Percentiles rank a stretch among this genome's conserved stretches.
Evolutionary conservation across 2,888 invertebrate genomes (phyloP).

Genomic region (Aproaerema taeniolella): DNA sequence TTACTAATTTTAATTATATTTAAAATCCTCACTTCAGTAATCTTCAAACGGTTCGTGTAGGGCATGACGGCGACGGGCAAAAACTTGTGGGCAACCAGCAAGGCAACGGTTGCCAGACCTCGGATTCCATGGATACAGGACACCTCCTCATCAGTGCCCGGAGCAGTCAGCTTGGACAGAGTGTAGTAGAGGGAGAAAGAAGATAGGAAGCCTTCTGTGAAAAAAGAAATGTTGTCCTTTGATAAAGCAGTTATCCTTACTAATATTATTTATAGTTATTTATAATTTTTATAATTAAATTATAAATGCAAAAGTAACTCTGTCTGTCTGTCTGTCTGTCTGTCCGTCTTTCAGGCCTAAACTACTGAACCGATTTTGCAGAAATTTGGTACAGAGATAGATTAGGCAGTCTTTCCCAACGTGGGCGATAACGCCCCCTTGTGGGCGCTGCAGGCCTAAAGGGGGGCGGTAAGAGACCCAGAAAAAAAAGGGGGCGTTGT

Average conservation of each 20-base stretch:
- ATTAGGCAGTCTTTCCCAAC: too few species aligned
- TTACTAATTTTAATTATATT: too few species aligned
- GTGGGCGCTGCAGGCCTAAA: too few species aligned
- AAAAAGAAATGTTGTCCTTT: too few species aligned
- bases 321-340: too few species aligned
- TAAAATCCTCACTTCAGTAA: constrained; percentile 82
- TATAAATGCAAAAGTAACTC: background rate
- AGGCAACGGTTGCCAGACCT: constrained; percentile 78
- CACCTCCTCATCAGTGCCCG: constrained; percentile 74
- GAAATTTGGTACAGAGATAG: too few species aligned
- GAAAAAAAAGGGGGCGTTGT: too few species aligned
- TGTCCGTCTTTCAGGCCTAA: too few species aligned
- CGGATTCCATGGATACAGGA: constrained; percentile 84
- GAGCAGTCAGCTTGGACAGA: constrained; percentile 72
- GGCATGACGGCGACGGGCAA: constrained; percentile 80
- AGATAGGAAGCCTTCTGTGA: constrained; percentile 53
- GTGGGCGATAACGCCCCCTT: too few species aligned
- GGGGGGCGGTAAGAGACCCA: too few species aligned
- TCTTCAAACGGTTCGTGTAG: constrained; percentile 77
- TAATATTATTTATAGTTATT: background rate
- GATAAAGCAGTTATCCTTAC: too few species aligned
- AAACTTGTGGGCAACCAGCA: constrained; percentile 82
- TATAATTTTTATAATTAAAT: background rate
- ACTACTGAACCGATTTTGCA: too few species aligned
- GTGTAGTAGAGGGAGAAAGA: constrained; percentile 83